These are phyloP conservation scores for Myrmecophaga tridactyla DNA, from an alignment of 2,113 vertebrate genomes.

Conservation along the genomic window DNA sequence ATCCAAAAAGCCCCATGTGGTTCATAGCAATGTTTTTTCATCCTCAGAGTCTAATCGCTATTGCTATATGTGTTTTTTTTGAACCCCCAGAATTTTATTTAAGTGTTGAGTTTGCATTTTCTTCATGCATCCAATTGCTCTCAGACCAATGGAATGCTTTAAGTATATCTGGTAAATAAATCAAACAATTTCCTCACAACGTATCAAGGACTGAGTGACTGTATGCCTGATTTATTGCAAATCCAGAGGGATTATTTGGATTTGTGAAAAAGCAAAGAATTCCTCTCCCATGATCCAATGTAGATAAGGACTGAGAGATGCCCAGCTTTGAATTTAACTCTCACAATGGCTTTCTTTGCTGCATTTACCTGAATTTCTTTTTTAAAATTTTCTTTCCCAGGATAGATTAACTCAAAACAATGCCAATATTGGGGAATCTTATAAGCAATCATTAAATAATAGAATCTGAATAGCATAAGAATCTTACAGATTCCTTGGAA, in stretches of 20 bases:
- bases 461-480: rapidly evolving
- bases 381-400: not conserved
- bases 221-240: conserved; percentile 31
- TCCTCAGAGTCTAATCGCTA: not conserved
- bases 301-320: not conserved
- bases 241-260: conserved; percentile 56
- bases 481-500: rapidly evolving
- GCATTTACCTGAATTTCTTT: not conserved
- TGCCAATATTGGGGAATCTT: not conserved
- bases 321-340: not conserved
- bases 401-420: not conserved
- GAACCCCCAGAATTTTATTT: not conserved
- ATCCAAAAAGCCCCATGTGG: not conserved
- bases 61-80: not conserved
- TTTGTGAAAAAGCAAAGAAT: conserved; percentile 56
- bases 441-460: rapidly evolving
- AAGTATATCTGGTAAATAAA: conserved; percentile 63
- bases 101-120: conserved; percentile 38
- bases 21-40: not conserved
- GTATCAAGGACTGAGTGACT: conserved; percentile 39
- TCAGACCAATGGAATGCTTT: conserved; percentile 41
- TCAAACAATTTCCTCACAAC: conserved; percentile 53
- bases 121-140: not conserved
- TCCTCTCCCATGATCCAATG: not conserved
- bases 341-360: not conserved